These are phyloP conservation scores for Eulimnadia texana DNA, from an alignment of 1,140 invertebrate genomes.

Conservation along the genomic window DNA sequence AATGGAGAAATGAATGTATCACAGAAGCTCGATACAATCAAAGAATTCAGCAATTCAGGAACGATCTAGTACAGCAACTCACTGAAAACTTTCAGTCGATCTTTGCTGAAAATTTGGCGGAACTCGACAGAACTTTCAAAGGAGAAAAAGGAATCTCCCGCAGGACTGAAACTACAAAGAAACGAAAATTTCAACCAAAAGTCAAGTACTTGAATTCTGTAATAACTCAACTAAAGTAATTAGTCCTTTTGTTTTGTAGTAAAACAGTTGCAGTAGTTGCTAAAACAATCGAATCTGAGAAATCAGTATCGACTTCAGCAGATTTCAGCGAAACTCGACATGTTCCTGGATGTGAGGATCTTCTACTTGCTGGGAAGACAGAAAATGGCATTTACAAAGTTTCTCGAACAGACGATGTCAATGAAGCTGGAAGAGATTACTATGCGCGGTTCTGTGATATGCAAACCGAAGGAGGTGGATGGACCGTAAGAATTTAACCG, in stretches of 20 bases:
- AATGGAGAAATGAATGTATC: neutral
- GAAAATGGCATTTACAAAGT: constrained; percentile 10
- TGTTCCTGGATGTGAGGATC: constrained; percentile 16
- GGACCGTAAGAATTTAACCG: constrained; percentile 33
- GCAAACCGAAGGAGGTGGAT: constrained; percentile 27
- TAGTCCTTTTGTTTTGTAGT: too few species aligned
- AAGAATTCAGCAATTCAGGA: neutral
- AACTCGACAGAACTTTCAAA: too few species aligned
- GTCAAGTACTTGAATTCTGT: too few species aligned
- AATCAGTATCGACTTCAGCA: too few species aligned
- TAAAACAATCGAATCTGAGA: too few species aligned
- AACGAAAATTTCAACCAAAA: too few species aligned
- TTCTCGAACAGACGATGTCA: constrained; percentile 9
- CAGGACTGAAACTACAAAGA: too few species aligned
- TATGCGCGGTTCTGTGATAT: constrained; percentile 31
- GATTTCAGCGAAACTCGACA: too few species aligned
- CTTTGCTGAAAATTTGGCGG: neutral
- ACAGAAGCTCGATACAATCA: neutral
- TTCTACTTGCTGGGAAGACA: constrained; percentile 4
- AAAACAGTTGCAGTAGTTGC: too few species aligned
- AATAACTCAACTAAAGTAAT: too few species aligned
- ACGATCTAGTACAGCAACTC: neutral
- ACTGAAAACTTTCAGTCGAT: neutral
- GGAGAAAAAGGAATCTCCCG: too few species aligned
- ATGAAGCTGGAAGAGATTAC: constrained; percentile 18